Evolutionary conservation across 2,113 vertebrate species (phyloP).

Genomic region (Rousettus leschenaultii): DNA sequence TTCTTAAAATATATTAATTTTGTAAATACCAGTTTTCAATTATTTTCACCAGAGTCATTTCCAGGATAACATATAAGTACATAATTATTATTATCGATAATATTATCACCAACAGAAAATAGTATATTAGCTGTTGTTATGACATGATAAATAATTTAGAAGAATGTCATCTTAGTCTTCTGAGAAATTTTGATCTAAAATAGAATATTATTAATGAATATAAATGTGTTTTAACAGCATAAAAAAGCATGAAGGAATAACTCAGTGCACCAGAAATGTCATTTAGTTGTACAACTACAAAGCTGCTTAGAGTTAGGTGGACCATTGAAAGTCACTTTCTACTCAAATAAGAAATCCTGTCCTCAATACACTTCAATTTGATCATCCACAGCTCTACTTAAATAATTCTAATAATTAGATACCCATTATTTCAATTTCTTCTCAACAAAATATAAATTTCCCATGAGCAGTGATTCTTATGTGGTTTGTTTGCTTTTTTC

Average conservation of each 20-base stretch:
- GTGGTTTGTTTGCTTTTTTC: background rate
- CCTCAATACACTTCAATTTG: background rate
- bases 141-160: background rate
- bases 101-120: background rate
- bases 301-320: background rate
- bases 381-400: background rate
- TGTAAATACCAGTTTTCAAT: background rate
- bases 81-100: background rate
- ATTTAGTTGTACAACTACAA: background rate
- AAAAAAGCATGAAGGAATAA: background rate
- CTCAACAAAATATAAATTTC: background rate
- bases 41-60: background rate
- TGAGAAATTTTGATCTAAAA: background rate
- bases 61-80: background rate
- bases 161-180: background rate
- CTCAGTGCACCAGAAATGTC: background rate
- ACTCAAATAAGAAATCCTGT: background rate
- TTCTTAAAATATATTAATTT: background rate
- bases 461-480: background rate
- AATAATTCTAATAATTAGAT: background rate
- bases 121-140: background rate
- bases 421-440: background rate
- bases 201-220: background rate
- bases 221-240: background rate
- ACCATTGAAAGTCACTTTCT: background rate